Base-by-base conservation (phyloP, 1,140 invertebrate genomes). In the Steinernema feltiae region DNA sequence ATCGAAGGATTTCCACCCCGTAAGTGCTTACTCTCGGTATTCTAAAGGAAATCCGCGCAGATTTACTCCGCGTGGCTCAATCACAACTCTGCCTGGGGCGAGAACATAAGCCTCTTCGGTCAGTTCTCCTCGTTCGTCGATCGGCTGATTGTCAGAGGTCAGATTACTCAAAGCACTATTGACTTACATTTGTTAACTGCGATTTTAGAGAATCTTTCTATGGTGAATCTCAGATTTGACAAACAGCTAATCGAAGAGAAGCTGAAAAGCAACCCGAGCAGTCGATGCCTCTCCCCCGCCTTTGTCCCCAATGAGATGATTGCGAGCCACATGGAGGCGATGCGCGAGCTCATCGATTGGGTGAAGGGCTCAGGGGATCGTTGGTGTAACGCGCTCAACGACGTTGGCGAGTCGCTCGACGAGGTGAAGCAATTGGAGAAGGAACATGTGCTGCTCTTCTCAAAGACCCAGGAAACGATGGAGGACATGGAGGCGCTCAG, bases 381-480 rank as follows among this genome's bases (percentile, higher is more conserved):
- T 17, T 63, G 53, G 53, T 63, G 3, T 21, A 63, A 63, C 53
- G 53, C 53, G 7, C 53, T 63, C 24, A 63, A 63, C 53, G 53
- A 63, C 53, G 53, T 63, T 27, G 53, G 53, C 15, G 53, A 63
- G 53, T 63, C 53, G 53, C 53, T 63, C 24, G 53, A 63, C 24
- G 53, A 63, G 24, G 53, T 63, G 53, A 63, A 63, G 24, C 2
- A 3, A 3, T 27, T 63, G 3, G 53, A 63, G 53, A 63, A 63
- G 53, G 53, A 63, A 21, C 53, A 63, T 21, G 24, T 3, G 2
- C 53, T 63, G 15, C 24, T 63, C 15, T 63, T 17, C 24, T 17
- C 12, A 17, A 63, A 63, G 53, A 17, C 24, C 15, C 53, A 27
- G 53, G 53, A 63, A 27, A 63, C 53, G 3, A 3, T 63, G 53